Percentiles rank a stretch among this genome's conserved stretches.
Conservation (phyloP, 2,797 vertebrate genomes). For the Toxotes lorentzi region DNA sequence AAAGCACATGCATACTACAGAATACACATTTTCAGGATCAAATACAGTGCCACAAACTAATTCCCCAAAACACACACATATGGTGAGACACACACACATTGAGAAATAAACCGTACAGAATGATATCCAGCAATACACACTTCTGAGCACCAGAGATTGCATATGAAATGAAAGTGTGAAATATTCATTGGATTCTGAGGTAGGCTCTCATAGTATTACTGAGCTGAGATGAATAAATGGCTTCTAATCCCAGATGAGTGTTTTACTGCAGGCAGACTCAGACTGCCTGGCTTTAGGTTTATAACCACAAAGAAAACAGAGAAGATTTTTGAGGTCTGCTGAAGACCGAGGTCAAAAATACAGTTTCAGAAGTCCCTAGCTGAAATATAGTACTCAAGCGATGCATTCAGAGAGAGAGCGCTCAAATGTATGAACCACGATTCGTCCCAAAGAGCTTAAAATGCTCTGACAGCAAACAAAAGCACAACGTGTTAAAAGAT, state of each 20-base stretch:
- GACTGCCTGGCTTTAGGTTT: constrained; percentile 60
- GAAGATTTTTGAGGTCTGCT: constrained; percentile 42
- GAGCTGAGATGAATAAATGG: constrained; percentile 80
- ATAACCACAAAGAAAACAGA: constrained; percentile 62
- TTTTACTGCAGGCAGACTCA: constrained; percentile 71
- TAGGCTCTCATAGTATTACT: constrained; percentile 72
- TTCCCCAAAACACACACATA: constrained; percentile 46
- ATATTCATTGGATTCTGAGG: constrained; percentile 82
- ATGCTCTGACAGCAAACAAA: background rate
- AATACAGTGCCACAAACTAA: constrained; percentile 40
- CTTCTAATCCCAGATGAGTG: constrained; percentile 81
- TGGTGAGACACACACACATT: constrained; percentile 2
- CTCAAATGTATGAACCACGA: background rate
- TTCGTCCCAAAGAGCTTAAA: background rate
- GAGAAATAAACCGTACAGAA: constrained; percentile 48
- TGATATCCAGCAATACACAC: constrained; percentile 58
- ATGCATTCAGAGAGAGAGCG: background rate
- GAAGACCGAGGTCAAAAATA: constrained; percentile 53
- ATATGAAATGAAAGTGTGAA: constrained; percentile 80
- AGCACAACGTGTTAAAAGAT: background rate
- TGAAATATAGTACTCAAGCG: constrained; percentile 25
- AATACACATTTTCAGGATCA: constrained; percentile 52
- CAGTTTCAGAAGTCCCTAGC: constrained; percentile 33
- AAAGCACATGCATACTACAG: constrained; percentile 17
- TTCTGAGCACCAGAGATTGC: constrained; percentile 72